Evolutionary conservation across 2,888 invertebrate genomes (phyloP).

Genomic region (Parnassius glacialis): DNA sequence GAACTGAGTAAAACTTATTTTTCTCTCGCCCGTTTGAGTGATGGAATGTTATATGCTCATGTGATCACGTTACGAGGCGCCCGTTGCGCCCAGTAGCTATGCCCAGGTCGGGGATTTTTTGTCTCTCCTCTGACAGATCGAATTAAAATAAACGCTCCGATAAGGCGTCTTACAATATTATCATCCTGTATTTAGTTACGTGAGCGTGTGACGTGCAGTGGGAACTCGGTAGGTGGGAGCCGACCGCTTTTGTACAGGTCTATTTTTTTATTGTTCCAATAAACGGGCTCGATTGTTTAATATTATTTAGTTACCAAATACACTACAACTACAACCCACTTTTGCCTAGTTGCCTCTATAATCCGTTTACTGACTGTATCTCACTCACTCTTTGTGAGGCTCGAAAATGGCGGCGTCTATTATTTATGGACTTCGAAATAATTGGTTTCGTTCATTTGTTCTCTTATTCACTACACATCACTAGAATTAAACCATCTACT

Average conservation of each 20-base stretch:
- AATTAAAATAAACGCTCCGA: slow-evolving; percentile 80
- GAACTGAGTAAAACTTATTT: slow-evolving; percentile 25
- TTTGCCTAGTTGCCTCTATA: too few relatives aligned
- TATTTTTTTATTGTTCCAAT: slow-evolving; percentile 41
- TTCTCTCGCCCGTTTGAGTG: slow-evolving; percentile 38
- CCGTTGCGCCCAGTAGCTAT: slow-evolving; percentile 65
- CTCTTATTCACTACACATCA: too few relatives aligned
- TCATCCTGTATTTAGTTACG: slow-evolving; percentile 78
- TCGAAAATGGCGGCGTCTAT: too few relatives aligned
- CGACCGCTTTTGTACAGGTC: slow-evolving; percentile 41
- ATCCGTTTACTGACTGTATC: too few relatives aligned
- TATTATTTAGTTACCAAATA: slow-evolving; percentile 8
- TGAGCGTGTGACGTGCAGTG: slow-evolving; percentile 69
- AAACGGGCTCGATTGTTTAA: slow-evolving; percentile 34
- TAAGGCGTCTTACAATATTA: slow-evolving; percentile 74
- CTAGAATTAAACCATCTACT: too few relatives aligned
- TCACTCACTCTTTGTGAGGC: too few relatives aligned
- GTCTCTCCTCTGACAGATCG: slow-evolving; percentile 76
- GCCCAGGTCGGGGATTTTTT: slow-evolving; percentile 63
- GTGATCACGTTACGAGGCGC: slow-evolving; percentile 43
- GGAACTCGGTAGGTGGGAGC: slow-evolving; percentile 75
- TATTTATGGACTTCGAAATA: too few relatives aligned
- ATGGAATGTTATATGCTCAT: slow-evolving; percentile 43
- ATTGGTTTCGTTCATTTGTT: too few relatives aligned
- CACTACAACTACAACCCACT: too few relatives aligned